Base-by-base conservation (phyloP, 2,113 vertebrate genomes). In the Petromus typicus region DNA sequence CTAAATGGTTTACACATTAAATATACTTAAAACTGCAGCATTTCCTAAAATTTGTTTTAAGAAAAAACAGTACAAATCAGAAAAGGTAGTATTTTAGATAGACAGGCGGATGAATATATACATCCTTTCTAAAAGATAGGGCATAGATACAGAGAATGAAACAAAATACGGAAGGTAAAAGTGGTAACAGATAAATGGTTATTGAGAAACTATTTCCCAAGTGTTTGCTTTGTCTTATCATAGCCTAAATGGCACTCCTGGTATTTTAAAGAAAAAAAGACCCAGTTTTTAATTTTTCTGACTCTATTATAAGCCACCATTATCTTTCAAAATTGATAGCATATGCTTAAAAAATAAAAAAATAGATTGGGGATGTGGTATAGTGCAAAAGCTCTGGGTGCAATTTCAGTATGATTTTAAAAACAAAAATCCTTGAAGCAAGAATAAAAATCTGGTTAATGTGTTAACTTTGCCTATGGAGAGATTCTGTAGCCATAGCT, bases 41-140 rank as follows among this genome's bases (percentile, higher is more conserved):
- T 5, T 61, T 37, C 66, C 71, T 85, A 76, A 76, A 59, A 86
- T 61, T 8, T 88, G 22, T 63, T 90, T 94, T 95, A 61, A 93
- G 61, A 89, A 66, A 87, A 79, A 73, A 61, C 3, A 86, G 20
- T 61, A 16, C 10, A 80, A 78, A 80, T n/a, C 32, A 22, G 23
- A 45, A 84, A 94, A 80, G 20, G 87, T 0, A 85, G 32, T 20
- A 89, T 34, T 90, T 69, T 37, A n/a, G n/a, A 37, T 1, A 4
- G 56, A 83, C 22, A 48, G 7, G 48, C 9, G 32, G 37, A 45
- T n/a, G 48, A 34, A 81, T 20, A 27, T 22, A 10, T 17, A 30
- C 13, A 87, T 51, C 45, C 2, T 9, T 8, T 43, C 75, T 73
- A 57, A 85, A 88, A 61, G 0, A n/a, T n/a, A 5, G 27, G 23